Evolutionary conservation across 2,113 vertebrate species (phyloP).

Genomic region (Cisticola juncidis): DNA sequence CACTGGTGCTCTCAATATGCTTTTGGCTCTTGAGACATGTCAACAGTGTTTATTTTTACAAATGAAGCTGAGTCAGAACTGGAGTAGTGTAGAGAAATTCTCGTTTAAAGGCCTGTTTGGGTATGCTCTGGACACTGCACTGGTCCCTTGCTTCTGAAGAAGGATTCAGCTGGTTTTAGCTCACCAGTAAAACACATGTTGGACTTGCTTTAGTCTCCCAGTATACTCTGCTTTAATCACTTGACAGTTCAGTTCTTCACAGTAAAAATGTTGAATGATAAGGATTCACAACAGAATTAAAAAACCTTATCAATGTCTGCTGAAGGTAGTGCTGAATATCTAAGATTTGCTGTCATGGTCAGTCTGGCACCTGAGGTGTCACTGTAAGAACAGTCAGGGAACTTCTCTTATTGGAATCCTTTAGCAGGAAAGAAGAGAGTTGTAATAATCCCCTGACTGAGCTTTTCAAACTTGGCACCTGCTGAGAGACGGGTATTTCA

Average conservation of each 20-base stretch:
- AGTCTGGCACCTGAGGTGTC: not conserved
- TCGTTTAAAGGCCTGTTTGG: conserved; percentile 18
- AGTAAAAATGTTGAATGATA: not conserved
- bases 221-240: not conserved
- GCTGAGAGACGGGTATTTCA: not conserved
- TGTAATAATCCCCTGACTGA: not conserved
- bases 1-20: conserved; percentile 36
- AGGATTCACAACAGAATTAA: not conserved
- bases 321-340: not conserved
- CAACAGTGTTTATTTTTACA: conserved; percentile 73
- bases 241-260: not conserved
- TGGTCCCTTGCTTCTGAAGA: not conserved
- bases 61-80: conserved; percentile 60
- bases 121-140: not conserved
- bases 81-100: conserved; percentile 57
- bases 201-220: not conserved
- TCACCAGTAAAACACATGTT: not conserved
- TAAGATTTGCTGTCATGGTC: not conserved
- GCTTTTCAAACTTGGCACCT: not conserved
- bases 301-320: not conserved
- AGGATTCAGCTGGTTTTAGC: not conserved
- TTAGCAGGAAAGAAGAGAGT: not conserved
- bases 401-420: not conserved
- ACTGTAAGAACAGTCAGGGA: not conserved
- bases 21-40: conserved; percentile 63